Evolutionary conservation across 30 jellyfish, hydroid and myxozoan genomes (phyloP).

Genomic region (Cassiopea andromeda): DNA sequence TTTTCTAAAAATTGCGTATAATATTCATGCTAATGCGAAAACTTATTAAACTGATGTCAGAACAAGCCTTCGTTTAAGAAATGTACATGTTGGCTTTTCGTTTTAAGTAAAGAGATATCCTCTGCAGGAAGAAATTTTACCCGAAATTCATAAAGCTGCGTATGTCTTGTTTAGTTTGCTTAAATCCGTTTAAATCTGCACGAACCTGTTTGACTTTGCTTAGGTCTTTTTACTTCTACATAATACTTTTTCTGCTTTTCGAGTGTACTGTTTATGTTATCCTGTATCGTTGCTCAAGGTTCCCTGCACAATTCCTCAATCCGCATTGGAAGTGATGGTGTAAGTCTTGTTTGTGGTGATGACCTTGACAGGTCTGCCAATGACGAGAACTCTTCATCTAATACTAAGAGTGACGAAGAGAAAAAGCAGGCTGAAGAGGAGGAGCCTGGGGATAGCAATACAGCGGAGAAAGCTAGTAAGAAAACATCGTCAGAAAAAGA

Average conservation of each 20-base stretch:
- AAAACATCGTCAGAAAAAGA: conserved; percentile 31
- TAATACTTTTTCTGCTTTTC: neutral
- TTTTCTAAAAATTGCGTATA: too few species aligned
- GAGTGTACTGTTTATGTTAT: neutral
- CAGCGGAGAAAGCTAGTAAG: neutral
- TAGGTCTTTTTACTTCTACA: too few species aligned
- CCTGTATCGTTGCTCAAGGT: conserved; percentile 5
- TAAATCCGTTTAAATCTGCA: too few species aligned
- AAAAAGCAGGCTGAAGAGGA: conserved; percentile 23
- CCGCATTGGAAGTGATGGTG: conserved; percentile 87
- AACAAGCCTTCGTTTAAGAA: too few species aligned
- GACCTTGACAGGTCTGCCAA: conserved; percentile 69
- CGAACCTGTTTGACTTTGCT: too few species aligned
- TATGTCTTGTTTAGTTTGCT: too few species aligned
- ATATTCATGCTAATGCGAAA: too few species aligned
- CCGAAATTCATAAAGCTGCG: too few species aligned
- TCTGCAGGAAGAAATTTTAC: too few species aligned
- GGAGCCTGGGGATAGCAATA: conserved; percentile 1
- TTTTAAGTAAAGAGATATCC: too few species aligned
- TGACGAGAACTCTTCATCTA: conserved; percentile 37
- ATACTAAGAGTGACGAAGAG: conserved; percentile 15
- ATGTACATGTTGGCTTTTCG: too few species aligned
- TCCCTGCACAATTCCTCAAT: conserved; percentile 74
- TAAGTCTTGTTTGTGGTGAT: conserved; percentile 90
- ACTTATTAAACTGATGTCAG: too few species aligned